These are phyloP conservation scores for Peromyscus maniculatus DNA, from an alignment of 2,113 vertebrate species.

Conservation along the genomic window DNA sequence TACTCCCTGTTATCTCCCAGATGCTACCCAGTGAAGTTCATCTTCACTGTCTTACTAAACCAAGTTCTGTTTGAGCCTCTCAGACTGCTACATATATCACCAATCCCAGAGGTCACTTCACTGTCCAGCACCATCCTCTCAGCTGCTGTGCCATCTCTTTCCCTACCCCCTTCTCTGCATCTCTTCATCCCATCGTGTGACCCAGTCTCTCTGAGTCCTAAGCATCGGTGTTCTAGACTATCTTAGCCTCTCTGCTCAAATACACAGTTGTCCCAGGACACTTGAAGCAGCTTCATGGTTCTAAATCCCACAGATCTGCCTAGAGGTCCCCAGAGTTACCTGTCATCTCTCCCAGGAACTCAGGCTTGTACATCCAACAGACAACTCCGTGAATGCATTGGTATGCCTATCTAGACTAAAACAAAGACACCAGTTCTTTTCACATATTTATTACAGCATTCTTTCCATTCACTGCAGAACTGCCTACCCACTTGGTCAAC, in stretches of 20 bases:
- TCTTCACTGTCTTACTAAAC: too few relatives aligned
- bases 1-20: too few relatives aligned
- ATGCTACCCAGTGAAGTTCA: fast-evolving
- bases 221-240: background rate
- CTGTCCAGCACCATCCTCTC: background rate
- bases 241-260: background rate
- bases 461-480: background rate
- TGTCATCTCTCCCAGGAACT: background rate
- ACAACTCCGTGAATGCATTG: background rate
- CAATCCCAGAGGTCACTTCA: background rate
- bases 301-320: background rate
- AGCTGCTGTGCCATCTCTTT: too few relatives aligned
- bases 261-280: background rate
- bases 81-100: background rate
- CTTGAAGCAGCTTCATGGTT: background rate
- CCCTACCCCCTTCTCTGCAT: background rate
- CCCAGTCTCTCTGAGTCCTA: background rate
- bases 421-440: background rate
- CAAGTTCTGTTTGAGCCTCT: background rate
- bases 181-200: too few relatives aligned
- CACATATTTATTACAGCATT: background rate
- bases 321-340: background rate
- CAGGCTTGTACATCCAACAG: background rate
- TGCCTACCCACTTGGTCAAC: background rate
- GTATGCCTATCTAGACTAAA: background rate